Evolutionary conservation across 2,797 vertebrate species (phyloP).

Genomic region (Danio jaintianensis): DNA sequence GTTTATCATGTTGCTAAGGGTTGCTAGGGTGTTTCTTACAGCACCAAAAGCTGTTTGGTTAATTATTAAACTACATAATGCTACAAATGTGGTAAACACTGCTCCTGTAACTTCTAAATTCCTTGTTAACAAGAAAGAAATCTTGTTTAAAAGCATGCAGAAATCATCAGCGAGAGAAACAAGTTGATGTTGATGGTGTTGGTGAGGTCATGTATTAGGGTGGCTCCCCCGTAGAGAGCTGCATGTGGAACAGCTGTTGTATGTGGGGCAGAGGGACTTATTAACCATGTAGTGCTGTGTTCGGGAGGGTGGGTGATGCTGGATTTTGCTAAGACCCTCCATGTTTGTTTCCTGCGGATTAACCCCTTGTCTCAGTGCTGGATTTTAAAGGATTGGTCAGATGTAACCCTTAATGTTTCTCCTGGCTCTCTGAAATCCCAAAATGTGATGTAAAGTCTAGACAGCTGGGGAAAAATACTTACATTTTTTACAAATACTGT

Average conservation of each 20-base stretch:
- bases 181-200: constrained; percentile 4
- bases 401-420: constrained; percentile 36
- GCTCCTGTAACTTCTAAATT: neutral
- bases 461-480: neutral
- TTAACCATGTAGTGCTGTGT: constrained; percentile 47
- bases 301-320: constrained; percentile 1
- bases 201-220: constrained; percentile 22
- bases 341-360: constrained; percentile 50
- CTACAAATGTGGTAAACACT: neutral
- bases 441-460: constrained; percentile 22
- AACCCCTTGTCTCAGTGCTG: constrained; percentile 51
- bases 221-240: constrained; percentile 28
- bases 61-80: neutral
- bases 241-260: constrained; percentile 47
- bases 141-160: neutral
- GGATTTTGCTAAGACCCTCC: constrained; percentile 39
- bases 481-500: too few species aligned
- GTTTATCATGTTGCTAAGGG: neutral
- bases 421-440: constrained; percentile 35
- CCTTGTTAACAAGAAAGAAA: neutral
- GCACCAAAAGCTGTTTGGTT: neutral
- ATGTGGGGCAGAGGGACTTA: constrained; percentile 23
- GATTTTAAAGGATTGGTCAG: constrained; percentile 53
- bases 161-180: neutral
- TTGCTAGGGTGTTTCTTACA: neutral